These are phyloP conservation scores for Chaetura pelagica DNA, from an alignment of 2,113 vertebrate genomes.

Conservation along the genomic window DNA sequence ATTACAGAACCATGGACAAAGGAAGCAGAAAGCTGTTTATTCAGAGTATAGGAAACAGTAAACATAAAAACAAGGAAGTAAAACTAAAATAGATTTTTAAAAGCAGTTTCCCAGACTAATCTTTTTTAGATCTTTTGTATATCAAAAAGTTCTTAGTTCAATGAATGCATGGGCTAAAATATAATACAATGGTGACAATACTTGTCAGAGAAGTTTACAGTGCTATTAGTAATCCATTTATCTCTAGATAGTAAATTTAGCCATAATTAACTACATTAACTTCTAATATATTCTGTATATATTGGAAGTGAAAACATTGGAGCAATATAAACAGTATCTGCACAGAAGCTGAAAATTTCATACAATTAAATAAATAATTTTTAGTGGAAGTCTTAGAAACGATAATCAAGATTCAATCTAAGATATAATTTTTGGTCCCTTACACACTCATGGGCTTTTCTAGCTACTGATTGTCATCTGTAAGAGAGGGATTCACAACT, in stretches of 20 bases:
- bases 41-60: neutral
- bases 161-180: neutral
- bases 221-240: neutral
- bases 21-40: neutral
- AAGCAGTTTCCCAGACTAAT: neutral
- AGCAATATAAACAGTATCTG: neutral
- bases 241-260: neutral
- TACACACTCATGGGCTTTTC: neutral
- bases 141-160: neutral
- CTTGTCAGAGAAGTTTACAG: neutral
- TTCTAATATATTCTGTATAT: neutral
- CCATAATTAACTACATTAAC: neutral
- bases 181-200: neutral
- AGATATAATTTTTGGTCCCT: neutral
- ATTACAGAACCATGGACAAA: neutral
- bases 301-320: neutral
- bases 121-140: neutral
- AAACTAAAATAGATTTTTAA: neutral
- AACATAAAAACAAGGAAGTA: neutral
- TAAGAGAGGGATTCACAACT: neutral
- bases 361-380: neutral
- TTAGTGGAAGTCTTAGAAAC: neutral
- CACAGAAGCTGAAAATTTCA: neutral
- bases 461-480: neutral
- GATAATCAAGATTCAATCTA: neutral